Conservation (phyloP, 2,888 invertebrate genomes). For the Cylindroiulus punctatus region DNA sequence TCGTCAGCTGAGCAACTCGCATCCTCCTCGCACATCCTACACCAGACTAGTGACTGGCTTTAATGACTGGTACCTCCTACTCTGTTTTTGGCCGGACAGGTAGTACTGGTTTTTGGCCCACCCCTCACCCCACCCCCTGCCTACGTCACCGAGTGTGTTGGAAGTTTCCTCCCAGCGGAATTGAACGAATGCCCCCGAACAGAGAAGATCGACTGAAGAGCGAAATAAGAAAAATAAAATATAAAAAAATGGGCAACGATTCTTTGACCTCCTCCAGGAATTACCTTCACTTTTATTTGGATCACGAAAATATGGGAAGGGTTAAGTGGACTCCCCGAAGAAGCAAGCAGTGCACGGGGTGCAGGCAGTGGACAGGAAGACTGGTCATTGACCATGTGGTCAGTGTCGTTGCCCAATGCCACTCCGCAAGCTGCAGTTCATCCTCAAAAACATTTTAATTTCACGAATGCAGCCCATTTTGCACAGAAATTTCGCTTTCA, state of each 20-base stretch:
- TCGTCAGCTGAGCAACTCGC: conserved; percentile 36
- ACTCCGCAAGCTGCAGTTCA: neutral
- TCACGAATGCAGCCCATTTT: neutral
- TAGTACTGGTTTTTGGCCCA: conserved; percentile 13
- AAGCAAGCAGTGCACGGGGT: neutral
- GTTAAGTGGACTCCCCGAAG: conserved; percentile 44
- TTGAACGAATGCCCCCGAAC: conserved; percentile 1
- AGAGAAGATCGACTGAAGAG: neutral
- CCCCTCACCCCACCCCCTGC: neutral
- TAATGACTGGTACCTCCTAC: conserved; percentile 31
- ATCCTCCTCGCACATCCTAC: conserved; percentile 44
- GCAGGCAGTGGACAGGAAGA: conserved; percentile 28
- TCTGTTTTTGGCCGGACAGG: neutral
- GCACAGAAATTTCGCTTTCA: too few species aligned
- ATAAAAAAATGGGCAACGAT: neutral
- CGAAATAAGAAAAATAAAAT: neutral
- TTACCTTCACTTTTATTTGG: conserved; percentile 47
- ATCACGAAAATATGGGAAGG: conserved; percentile 45
- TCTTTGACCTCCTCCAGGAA: conserved; percentile 45
- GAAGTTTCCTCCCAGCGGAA: neutral
- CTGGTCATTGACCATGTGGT: conserved; percentile 40
- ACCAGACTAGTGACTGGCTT: neutral
- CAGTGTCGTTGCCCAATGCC: conserved; percentile 45
- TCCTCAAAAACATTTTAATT: neutral
- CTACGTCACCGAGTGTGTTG: neutral